Conservation (phyloP, 2,113 vertebrate species). For the Progne subis region DNA sequence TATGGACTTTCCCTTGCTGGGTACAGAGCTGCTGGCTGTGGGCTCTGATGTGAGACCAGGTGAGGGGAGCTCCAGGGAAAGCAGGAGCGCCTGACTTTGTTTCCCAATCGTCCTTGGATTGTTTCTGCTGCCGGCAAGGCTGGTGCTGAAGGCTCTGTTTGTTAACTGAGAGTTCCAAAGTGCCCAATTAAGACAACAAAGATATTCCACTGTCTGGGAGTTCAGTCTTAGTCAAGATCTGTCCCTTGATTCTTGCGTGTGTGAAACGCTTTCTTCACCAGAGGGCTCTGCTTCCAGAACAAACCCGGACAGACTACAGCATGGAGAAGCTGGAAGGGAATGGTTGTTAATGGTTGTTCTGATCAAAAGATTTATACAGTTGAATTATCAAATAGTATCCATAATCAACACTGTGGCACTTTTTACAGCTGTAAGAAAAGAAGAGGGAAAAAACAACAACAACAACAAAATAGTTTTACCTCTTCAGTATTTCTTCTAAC, state of each 20-base stretch:
- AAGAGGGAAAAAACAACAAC: accelerated
- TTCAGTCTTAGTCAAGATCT: not conserved
- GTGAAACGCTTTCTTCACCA: not conserved
- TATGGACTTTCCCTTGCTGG: not conserved
- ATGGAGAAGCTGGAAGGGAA: not conserved
- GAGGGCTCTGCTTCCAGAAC: not conserved
- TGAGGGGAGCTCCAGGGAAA: not conserved
- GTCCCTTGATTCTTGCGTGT: not conserved
- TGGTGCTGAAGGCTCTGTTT: not conserved
- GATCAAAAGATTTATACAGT: not conserved
- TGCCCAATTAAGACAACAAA: not conserved
- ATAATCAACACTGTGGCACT: not conserved
- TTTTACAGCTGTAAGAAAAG: not conserved
- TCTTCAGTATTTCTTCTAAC: not conserved
- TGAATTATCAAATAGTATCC: not conserved
- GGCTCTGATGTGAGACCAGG: not conserved
- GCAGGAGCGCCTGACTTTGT: not conserved
- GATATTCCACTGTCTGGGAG: not conserved
- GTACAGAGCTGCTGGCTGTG: not conserved
- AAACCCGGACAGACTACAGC: not conserved
- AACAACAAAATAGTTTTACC: not conserved
- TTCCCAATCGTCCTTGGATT: not conserved
- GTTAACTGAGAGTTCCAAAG: not conserved
- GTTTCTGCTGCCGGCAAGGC: not conserved
- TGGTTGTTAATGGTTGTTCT: not conserved